Percentiles rank a stretch among this genome's conserved stretches.
Evolutionary conservation across 2,113 vertebrate genomes (phyloP).

Genomic region (Thalassarche chlororhynchos): DNA sequence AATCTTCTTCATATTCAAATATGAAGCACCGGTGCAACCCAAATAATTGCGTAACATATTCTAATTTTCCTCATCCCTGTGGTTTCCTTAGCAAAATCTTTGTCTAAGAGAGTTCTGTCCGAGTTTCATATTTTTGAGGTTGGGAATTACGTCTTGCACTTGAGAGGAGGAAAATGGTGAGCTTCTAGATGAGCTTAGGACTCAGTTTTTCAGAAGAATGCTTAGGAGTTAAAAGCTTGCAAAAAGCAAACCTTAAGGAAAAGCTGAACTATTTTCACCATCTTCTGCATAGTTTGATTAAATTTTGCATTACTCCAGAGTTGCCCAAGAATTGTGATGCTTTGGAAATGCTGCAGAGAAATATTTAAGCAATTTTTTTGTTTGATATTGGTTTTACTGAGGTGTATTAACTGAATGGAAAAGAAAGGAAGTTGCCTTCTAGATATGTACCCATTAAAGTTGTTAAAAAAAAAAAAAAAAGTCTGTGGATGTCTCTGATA

Average conservation of each 20-base stretch:
- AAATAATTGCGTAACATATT: not conserved
- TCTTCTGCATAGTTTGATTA: not conserved
- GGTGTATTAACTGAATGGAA: not conserved
- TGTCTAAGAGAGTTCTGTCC: not conserved
- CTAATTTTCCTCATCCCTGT: not conserved
- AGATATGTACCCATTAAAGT: not conserved
- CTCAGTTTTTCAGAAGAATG: not conserved
- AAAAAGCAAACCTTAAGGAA: not conserved
- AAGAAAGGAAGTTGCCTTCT: not conserved
- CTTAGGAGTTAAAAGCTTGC: not conserved
- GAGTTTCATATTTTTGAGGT: not conserved
- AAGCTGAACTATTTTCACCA: not conserved
- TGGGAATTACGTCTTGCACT: not conserved
- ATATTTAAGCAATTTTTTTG: not conserved
- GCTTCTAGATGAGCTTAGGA: not conserved
- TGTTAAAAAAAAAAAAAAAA: not conserved
- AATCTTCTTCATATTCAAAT: not conserved
- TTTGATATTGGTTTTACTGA: not conserved
- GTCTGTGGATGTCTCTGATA: not conserved
- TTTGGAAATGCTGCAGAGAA: not conserved
- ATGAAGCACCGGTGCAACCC: not conserved
- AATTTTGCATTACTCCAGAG: not conserved
- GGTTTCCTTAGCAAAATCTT: not conserved
- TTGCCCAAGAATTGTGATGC: not conserved
- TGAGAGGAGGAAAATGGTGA: not conserved